Evolutionary conservation across 1,140 invertebrate species (phyloP), one percentile per base, ranked within the genome.

Genomic region (Goniozus legneri): DNA sequence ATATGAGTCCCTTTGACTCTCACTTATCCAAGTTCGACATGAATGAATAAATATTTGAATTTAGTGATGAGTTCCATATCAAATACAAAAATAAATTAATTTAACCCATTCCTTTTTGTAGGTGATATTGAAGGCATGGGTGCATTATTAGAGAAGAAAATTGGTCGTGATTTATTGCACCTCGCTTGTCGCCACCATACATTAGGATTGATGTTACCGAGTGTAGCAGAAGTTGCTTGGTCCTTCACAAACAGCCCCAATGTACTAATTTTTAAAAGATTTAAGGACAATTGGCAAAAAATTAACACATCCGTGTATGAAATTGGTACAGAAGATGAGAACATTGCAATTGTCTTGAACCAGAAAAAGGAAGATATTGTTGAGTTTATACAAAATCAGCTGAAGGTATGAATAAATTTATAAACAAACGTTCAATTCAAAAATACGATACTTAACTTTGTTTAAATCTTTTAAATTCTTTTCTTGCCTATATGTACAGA

Each of bases 141-240:
- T 27, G 27, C 27, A 21, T 2, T 44, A 22, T 44, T 56, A 22
- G 50, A 56, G 16, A 24, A 43, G 16, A n/a, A 31, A 8, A 8
- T 52, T n/a, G 37, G 40, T 12, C 39, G 37, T 18, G 40, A 56
- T 41, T 43, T 56, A 10, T 20, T 56, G 20, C 50, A 47, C 16
- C 35, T 57, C 3, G 20, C 50, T 34, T 57, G 51, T 27, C 24
- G 24, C 24, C 24, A 47, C 44, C 47, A 54, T 40, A 45, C 52
- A 15, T 47, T 44, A 14, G 54, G 54, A 30, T 2, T 54, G 10
- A 22, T 47, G 8, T 39, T 54, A 10, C 14, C 24, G 35, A 35
- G 34, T 19, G 44, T 42, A n/a, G 44, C 45, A 32, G 24, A 27
- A 12, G 20, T 32, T 14, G 24, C 36, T 30, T 41, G 44, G 38